Evolutionary conservation across 2,113 vertebrate species (phyloP).

Genomic region (Engystomops pustulosus): DNA sequence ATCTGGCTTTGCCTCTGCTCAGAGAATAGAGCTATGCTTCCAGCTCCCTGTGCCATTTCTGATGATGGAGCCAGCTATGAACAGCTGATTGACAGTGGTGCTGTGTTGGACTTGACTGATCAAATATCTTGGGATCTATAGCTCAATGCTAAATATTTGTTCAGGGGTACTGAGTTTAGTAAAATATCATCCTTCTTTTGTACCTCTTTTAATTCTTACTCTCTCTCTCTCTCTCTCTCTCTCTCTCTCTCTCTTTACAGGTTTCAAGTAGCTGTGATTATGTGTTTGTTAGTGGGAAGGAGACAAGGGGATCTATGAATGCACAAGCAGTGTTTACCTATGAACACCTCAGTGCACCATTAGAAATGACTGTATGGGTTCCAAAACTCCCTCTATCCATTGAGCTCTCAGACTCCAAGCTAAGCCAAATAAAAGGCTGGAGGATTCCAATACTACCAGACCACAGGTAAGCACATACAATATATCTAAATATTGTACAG

Average conservation of each 20-base stretch:
- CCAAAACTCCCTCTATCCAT: conserved; percentile 93
- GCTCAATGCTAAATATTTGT: no score
- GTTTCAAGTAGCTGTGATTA: conserved; percentile 98
- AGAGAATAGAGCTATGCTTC: no score
- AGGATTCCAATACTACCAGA: conserved; percentile 93
- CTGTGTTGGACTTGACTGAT: no score
- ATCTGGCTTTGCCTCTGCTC: no score
- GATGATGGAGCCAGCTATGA: no score
- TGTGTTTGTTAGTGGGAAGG: conserved; percentile 96
- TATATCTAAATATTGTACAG: not conserved
- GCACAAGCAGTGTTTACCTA: conserved; percentile 95
- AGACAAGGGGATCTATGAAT: conserved; percentile 92
- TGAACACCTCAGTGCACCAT: conserved; percentile 87
- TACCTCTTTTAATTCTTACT: not conserved
- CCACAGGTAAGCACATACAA: conserved; percentile 76
- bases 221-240: conserved; percentile 46
- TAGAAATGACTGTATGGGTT: conserved; percentile 98
- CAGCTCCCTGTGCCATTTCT: no score
- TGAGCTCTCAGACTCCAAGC: conserved; percentile 85
- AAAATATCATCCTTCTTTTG: no score
- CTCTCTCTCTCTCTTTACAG: conserved; percentile 64
- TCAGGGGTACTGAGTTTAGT: not conserved
- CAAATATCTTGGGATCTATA: no score
- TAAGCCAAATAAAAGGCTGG: conserved; percentile 98
- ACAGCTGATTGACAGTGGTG: no score